Conservation (phyloP, 2,888 invertebrate species). For the Sinotaia quadrata region DNA sequence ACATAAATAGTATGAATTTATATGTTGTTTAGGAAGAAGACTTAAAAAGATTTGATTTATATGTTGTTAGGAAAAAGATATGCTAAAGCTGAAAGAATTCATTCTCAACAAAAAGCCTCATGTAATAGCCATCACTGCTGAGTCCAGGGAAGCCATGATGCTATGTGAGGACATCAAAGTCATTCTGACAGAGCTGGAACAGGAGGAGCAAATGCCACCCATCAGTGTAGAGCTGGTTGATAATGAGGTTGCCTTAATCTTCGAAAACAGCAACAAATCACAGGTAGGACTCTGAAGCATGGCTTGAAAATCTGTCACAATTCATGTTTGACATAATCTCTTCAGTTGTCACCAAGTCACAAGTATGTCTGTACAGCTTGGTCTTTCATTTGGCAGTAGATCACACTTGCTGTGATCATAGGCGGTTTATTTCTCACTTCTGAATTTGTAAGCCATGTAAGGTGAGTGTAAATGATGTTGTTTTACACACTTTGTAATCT, state of each 20-base stretch:
- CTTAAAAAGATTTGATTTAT: slow-evolving; percentile 1
- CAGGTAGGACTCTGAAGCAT: no score
- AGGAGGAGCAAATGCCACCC: slow-evolving; percentile 86
- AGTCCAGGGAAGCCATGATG: slow-evolving; percentile 80
- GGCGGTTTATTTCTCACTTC: no score
- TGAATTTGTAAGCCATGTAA: no score
- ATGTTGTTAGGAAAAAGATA: slow-evolving; percentile 76
- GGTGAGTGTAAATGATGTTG: no score
- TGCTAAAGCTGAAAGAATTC: slow-evolving; percentile 83
- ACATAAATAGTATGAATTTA: no score
- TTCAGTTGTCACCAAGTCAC: no score
- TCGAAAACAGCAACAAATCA: slow-evolving; percentile 91
- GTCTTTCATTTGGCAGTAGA: no score
- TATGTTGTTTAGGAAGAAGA: not conserved
- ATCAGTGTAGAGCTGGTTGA: slow-evolving; percentile 93
- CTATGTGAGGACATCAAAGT: slow-evolving; percentile 75
- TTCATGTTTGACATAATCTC: no score
- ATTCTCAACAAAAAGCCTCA: slow-evolving; percentile 93
- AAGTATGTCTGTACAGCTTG: no score
- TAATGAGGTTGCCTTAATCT: slow-evolving; percentile 92
- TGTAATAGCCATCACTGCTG: slow-evolving; percentile 91
- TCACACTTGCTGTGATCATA: no score
- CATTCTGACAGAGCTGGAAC: slow-evolving; percentile 70
- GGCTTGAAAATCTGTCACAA: no score
- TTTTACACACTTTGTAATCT: no score